Evolutionary conservation across 2,797 vertebrate species (phyloP).

Genomic region (Podarcis lilfordi): DNA sequence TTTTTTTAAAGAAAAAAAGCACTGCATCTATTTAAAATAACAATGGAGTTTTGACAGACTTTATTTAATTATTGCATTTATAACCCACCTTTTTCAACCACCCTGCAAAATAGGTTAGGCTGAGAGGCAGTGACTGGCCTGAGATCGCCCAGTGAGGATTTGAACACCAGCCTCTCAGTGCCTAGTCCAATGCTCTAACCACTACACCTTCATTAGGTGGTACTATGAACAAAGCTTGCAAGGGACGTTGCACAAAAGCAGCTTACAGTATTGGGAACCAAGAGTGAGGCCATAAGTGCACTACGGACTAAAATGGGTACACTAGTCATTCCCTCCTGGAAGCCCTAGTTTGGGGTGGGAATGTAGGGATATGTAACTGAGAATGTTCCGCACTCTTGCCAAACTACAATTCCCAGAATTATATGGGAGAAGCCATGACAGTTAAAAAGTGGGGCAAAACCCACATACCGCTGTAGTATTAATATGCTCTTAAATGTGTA

Average conservation of each 20-base stretch:
- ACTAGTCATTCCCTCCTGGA: not conserved
- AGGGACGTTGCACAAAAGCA: slow-evolving; percentile 48
- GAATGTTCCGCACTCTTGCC: not conserved
- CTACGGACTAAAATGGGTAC: not conserved
- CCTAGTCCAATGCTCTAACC: too few relatives aligned
- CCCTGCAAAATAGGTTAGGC: too few relatives aligned
- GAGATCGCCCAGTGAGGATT: too few relatives aligned
- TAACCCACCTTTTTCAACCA: too few relatives aligned
- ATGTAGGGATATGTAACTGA: not conserved
- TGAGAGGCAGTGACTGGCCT: too few relatives aligned
- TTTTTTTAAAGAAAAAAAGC: too few relatives aligned
- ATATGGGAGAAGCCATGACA: not conserved
- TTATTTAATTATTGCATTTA: too few relatives aligned
- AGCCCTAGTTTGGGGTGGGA: not conserved
- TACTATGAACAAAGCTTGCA: slow-evolving; percentile 57
- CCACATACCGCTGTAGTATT: not conserved
- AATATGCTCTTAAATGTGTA: not conserved
- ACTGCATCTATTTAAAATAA: not conserved
- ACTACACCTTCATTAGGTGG: slow-evolving; percentile 24
- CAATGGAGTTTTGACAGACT: slow-evolving; percentile 50
- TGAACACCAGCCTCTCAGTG: too few relatives aligned
- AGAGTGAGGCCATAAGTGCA: slow-evolving; percentile 30
- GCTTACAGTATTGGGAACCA: slow-evolving; percentile 52
- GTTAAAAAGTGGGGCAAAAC: not conserved
- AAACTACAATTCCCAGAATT: not conserved